These are phyloP conservation scores for Aldrovandia affinis DNA, from an alignment of 2,797 vertebrate genomes.

Conservation along the genomic window DNA sequence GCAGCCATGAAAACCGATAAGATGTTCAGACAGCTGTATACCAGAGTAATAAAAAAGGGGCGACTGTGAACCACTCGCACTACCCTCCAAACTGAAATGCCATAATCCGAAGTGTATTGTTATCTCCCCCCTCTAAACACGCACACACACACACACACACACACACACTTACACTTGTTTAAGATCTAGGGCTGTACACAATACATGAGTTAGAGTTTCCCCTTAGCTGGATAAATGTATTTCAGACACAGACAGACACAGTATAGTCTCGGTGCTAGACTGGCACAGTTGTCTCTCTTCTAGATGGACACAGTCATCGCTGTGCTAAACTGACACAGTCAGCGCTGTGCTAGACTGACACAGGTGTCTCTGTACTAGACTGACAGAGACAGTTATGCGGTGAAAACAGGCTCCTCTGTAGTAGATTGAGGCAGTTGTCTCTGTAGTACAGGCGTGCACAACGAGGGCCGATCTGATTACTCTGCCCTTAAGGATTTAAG, in stretches of 20 bases:
- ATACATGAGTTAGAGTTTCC: neutral
- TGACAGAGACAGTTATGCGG: neutral
- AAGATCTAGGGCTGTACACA: neutral
- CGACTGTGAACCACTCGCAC: too few species aligned
- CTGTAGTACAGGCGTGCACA: neutral
- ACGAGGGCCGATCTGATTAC: neutral
- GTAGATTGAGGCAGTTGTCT: neutral
- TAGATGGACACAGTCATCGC: neutral
- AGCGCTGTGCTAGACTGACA: neutral
- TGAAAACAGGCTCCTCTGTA: neutral
- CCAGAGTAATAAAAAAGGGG: too few species aligned
- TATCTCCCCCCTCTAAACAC: too few species aligned
- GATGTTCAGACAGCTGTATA: too few species aligned
- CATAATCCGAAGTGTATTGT: too few species aligned
- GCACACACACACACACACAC: too few species aligned
- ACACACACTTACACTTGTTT: too few species aligned
- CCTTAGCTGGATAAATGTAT: neutral
- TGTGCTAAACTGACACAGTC: neutral
- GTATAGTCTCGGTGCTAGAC: neutral
- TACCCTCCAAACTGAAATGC: too few species aligned
- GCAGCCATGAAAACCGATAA: too few species aligned
- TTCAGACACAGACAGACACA: too few species aligned
- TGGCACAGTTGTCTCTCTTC: neutral
- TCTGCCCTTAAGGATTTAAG: neutral
- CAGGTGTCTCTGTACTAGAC: neutral